Evolutionary conservation across 2,113 vertebrate species (phyloP).

Genomic region (Chiloscyllium plagiosum): DNA sequence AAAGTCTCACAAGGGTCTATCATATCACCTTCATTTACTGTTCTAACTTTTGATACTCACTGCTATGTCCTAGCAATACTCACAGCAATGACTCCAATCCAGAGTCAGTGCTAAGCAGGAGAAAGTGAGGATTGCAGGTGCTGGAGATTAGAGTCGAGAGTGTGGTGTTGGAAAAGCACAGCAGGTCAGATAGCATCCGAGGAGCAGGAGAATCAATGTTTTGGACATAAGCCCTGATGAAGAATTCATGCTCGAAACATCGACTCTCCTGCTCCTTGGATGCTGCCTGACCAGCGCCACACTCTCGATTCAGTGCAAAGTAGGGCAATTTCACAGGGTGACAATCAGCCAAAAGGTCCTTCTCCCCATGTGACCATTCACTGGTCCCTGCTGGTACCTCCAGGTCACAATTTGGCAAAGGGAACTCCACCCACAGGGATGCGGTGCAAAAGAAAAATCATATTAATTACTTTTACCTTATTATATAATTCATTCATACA

Average conservation of each 20-base stretch:
- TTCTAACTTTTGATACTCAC: neutral
- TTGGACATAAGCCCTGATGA: no score
- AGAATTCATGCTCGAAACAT: no score
- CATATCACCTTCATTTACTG: neutral
- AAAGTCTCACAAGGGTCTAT: neutral
- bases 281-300: no score
- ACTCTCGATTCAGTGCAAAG: no score
- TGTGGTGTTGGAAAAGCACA: no score
- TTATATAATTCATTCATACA: neutral
- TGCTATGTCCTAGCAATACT: neutral
- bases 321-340: neutral
- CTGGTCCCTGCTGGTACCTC: neutral
- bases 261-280: no score
- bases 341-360: neutral
- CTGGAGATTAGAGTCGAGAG: no score
- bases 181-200: no score
- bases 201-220: no score
- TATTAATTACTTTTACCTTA: neutral
- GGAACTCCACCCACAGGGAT: neutral
- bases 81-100: neutral
- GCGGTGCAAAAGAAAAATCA: neutral
- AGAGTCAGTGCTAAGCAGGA: neutral
- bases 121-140: no score
- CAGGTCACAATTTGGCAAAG: neutral
- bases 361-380: neutral